Conservation (phyloP, 1,140 invertebrate genomes). For the Achroia grisella region DNA sequence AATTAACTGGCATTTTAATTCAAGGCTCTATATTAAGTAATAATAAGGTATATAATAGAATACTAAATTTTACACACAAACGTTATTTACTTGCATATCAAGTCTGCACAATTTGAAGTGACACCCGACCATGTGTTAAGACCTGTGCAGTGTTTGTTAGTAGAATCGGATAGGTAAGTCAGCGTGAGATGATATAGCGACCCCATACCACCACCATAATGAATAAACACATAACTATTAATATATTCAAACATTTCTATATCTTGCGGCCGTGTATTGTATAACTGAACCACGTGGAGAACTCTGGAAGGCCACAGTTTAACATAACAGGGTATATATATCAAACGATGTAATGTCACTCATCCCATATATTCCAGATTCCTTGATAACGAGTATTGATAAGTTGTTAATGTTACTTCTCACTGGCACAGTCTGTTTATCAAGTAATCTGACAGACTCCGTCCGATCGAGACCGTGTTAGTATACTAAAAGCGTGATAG, state of each 20-base stretch:
- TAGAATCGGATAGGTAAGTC: constrained; percentile 57
- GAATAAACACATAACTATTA: constrained; percentile 45
- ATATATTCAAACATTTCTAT: constrained; percentile 10
- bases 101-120: constrained; percentile 20
- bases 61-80: too few relatives aligned
- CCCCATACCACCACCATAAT: constrained; percentile 67
- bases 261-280: constrained; percentile 35
- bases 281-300: constrained; percentile 59
- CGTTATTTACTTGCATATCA: constrained; percentile 7
- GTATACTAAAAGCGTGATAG: constrained; percentile 67
- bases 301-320: constrained; percentile 72
- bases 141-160: constrained; percentile 67
- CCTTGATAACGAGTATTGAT: constrained; percentile 27
- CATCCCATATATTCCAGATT: constrained; percentile 41
- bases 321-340: constrained; percentile 37
- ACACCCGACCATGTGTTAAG: constrained; percentile 49
- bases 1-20: too few relatives aligned
- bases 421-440: constrained; percentile 14
- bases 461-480: constrained; percentile 52
- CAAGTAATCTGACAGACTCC: constrained; percentile 41
- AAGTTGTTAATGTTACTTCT: not conserved
- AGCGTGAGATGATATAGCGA: constrained; percentile 66
- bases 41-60: too few relatives aligned
- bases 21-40: too few relatives aligned
- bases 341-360: constrained; percentile 41